Conservation (phyloP, 1,140 invertebrate species). For the Scaptodrosophila lebanonensis region DNA sequence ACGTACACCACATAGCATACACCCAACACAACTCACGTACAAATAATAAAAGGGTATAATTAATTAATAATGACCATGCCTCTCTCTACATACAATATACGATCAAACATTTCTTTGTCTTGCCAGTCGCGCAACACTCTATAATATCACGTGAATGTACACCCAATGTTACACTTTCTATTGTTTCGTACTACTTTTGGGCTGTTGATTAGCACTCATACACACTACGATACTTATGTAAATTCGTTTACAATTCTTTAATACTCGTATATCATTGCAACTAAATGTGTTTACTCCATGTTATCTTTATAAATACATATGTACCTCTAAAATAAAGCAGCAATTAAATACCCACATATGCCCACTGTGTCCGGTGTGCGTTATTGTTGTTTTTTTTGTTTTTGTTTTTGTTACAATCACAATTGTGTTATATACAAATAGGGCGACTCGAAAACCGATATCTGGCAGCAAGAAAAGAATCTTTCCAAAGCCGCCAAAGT, state of each 20-base stretch:
- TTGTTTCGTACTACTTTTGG: conserved; percentile 19
- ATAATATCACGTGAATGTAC: conserved; percentile 11
- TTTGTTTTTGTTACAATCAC: conserved; percentile 38
- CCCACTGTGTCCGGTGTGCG: conserved; percentile 3
- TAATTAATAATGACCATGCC: no score
- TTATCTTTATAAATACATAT: no score
- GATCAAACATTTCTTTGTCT: no score
- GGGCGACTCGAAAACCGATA: conserved; percentile 77
- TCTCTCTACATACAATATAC: conserved; percentile 12
- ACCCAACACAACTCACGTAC: conserved; percentile 18
- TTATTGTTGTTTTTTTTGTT: conserved; percentile 28
- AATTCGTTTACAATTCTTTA: conserved; percentile 12
- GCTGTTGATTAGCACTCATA: conserved; percentile 10
- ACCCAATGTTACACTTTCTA: conserved; percentile 13
- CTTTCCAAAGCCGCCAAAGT: conserved; percentile 77
- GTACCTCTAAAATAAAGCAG: no score
- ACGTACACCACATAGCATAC: conserved; percentile 12
- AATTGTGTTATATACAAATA: conserved; percentile 58
- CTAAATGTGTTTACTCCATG: no score
- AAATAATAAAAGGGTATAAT: conserved; percentile 25
- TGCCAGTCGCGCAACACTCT: conserved; percentile 8
- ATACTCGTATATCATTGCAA: background rate
- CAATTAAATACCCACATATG: no score
- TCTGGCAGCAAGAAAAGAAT: conserved; percentile 78
- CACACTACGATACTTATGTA: no score